These are phyloP conservation scores for Trinectes maculatus DNA, from an alignment of 2,113 vertebrate species.

Conservation along the genomic window DNA sequence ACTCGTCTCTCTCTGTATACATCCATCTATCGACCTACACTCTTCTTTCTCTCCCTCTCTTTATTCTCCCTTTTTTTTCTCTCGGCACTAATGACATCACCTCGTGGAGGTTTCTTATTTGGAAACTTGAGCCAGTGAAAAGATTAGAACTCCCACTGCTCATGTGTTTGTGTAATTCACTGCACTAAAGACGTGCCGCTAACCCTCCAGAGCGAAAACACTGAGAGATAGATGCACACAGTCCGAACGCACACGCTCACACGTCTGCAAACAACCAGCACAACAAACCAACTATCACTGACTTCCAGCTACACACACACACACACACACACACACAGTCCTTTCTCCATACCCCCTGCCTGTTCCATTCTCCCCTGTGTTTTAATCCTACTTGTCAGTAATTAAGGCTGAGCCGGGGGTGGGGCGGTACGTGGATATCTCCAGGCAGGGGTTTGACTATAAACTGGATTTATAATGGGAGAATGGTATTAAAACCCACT, in stretches of 20 bases:
- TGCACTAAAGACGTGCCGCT: conserved; percentile 23
- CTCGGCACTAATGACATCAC: conserved; percentile 67
- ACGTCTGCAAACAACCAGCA: conserved; percentile 38
- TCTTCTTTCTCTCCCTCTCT: not conserved
- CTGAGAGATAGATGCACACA: conserved; percentile 3
- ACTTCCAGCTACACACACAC: conserved; percentile 23
- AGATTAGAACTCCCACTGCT: conserved; percentile 60
- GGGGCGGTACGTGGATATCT: conserved; percentile 73
- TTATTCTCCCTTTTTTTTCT: conserved; percentile 48
- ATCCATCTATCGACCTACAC: not conserved
- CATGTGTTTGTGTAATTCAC: conserved; percentile 24
- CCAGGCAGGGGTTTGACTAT: conserved; percentile 82
- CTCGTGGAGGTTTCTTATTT: conserved; percentile 55
- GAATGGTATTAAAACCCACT: conserved; percentile 87
- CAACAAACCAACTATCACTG: too few species aligned
- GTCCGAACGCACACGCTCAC: conserved; percentile 4
- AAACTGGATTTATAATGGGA: conserved; percentile 93
- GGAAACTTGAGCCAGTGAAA: conserved; percentile 66
- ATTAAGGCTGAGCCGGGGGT: conserved; percentile 88
- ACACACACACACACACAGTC: conserved; percentile 21
- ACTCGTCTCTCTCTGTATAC: not conserved
- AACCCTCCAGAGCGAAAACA: conserved; percentile 27
- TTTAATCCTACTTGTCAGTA: conserved; percentile 93
- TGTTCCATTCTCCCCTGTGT: conserved; percentile 67
- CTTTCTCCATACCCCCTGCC: conserved; percentile 49